A percentile compares a stretch with the other conserved stretches of the same genome.
Evolutionary conservation across 2,797 vertebrate species (phyloP).

Genomic region (Brachyrhaphis roseni): DNA sequence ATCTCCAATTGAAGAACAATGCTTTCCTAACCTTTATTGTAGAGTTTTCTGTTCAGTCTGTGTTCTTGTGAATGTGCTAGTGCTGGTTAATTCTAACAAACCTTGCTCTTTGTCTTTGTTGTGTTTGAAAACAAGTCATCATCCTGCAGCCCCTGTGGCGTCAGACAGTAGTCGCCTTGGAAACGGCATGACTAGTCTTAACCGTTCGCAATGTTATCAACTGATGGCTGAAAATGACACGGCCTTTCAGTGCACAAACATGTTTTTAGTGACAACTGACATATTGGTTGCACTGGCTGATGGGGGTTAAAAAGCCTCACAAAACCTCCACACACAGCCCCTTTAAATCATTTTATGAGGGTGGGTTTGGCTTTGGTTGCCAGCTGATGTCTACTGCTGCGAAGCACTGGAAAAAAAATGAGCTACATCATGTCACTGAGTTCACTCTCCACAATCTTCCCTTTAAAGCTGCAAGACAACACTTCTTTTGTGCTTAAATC

Average conservation of each 20-base stretch:
- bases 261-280: constrained; percentile 26
- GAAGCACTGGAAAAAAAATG: constrained; percentile 11
- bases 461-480: not conserved
- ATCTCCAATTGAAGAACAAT: constrained; percentile 51
- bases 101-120: constrained; percentile 60
- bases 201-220: constrained; percentile 59
- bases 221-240: constrained; percentile 46
- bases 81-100: constrained; percentile 26
- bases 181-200: constrained; percentile 61
- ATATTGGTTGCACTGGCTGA: not conserved
- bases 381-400: constrained; percentile 35
- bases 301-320: not conserved
- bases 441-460: constrained; percentile 2
- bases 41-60: not conserved
- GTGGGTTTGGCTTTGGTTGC: constrained; percentile 22
- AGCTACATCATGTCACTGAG: not conserved
- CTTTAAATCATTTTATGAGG: constrained; percentile 22
- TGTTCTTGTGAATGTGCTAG: not conserved
- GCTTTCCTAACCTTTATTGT: constrained; percentile 34
- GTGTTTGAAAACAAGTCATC: constrained; percentile 67
- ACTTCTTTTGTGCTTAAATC: not conserved
- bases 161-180: constrained; percentile 63
- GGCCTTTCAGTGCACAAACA: constrained; percentile 7
- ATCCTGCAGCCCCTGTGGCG: constrained; percentile 39
- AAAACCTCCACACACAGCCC: constrained; percentile 9